phyloP scores from a whole-genome alignment of 2,113 vertebrate genomes.

The Lagopus leucura region DNA sequence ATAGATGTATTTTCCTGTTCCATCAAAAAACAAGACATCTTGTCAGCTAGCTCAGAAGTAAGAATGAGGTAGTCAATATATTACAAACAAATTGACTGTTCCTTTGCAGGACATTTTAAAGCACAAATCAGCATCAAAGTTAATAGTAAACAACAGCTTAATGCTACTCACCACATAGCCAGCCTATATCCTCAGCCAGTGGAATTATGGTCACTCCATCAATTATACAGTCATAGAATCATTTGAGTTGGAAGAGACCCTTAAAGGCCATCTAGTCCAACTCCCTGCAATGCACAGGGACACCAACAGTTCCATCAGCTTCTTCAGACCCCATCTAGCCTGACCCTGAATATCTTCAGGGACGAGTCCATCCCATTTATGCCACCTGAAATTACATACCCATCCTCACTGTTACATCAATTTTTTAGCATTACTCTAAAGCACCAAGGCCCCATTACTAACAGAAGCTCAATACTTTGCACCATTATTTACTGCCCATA shows the following conservation, averaged over 20 bases:
- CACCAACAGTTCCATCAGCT: too few species aligned
- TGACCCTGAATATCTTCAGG: too few species aligned
- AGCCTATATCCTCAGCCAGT: background rate
- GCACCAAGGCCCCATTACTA: background rate
- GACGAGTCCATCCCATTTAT: background rate
- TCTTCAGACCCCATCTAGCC: too few species aligned
- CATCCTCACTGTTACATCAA: background rate
- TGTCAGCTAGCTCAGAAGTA: slow-evolving; percentile 56
- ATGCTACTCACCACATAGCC: slow-evolving; percentile 1
- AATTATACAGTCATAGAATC: background rate
- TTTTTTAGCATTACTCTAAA: background rate
- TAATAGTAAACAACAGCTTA: slow-evolving; percentile 35
- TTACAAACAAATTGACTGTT: background rate
- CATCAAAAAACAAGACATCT: slow-evolving; percentile 59
- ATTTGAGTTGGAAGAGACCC: too few species aligned
- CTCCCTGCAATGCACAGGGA: too few species aligned
- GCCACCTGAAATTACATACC: background rate
- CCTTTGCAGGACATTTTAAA: background rate
- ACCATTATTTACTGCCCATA: background rate
- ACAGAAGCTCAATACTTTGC: background rate
- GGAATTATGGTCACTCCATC: background rate
- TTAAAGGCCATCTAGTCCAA: too few species aligned
- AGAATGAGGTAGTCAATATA: slow-evolving; percentile 15
- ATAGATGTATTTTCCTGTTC: slow-evolving; percentile 62
- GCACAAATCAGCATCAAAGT: slow-evolving; percentile 1